Evolutionary conservation across 2,888 invertebrate species (phyloP).

Genomic region (Leuctra nigra): DNA sequence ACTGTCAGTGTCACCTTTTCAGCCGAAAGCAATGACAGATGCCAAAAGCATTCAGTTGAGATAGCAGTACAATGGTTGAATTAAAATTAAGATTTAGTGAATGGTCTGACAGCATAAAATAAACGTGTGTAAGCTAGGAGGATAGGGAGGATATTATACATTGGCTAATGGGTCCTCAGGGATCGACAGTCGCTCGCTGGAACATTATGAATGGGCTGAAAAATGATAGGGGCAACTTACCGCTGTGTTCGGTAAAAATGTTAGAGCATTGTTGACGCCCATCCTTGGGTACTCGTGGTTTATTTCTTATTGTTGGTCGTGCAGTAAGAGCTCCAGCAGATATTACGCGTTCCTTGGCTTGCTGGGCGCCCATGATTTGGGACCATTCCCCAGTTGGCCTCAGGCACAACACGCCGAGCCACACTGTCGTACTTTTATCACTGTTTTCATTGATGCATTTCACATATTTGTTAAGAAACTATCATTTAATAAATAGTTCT

Average conservation of each 20-base stretch:
- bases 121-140: too few species aligned
- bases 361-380: slow-evolving; percentile 82
- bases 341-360: slow-evolving; percentile 82
- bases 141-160: too few species aligned
- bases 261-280: slow-evolving; percentile 79
- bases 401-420: slow-evolving; percentile 35
- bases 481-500: neutral
- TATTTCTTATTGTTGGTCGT: slow-evolving; percentile 44
- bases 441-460: slow-evolving; percentile 26
- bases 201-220: too few species aligned
- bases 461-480: slow-evolving; percentile 18
- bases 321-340: slow-evolving; percentile 51
- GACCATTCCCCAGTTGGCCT: slow-evolving; percentile 36
- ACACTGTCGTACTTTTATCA: slow-evolving; percentile 36
- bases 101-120: too few species aligned
- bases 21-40: too few species aligned
- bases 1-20: too few species aligned
- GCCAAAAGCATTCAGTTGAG: too few species aligned
- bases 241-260: slow-evolving; percentile 92
- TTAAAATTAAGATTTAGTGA: too few species aligned
- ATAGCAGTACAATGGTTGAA: too few species aligned
- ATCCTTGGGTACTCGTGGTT: slow-evolving; percentile 72
- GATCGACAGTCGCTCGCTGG: too few species aligned
- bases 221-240: slow-evolving; percentile 58
- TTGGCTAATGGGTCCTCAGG: too few species aligned